phyloP scores from a whole-genome alignment of 2,797 vertebrate species.

The Decapterus maruadsi region DNA sequence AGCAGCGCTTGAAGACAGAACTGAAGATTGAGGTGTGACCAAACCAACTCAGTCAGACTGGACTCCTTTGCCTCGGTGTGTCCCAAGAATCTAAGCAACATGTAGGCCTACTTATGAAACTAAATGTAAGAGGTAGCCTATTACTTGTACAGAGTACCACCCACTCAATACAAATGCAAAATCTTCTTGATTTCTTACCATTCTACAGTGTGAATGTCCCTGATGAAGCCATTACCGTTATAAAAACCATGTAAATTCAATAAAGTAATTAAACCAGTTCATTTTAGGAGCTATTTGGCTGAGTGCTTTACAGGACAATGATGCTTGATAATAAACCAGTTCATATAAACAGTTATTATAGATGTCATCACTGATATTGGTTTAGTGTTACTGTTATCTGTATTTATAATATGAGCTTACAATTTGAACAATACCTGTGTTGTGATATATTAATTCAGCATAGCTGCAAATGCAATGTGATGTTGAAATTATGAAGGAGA shows the following conservation, averaged over 20 bases:
- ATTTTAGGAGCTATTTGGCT: no score
- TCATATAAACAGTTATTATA: neutral
- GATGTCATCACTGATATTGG: no score
- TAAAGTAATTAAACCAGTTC: no score
- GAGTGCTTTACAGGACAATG: neutral
- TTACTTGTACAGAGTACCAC: neutral
- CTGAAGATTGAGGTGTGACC: constrained; percentile 1
- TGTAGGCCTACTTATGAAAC: no score
- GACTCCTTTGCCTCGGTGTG: neutral
- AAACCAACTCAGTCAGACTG: neutral
- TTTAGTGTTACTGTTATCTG: neutral
- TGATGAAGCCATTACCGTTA: neutral
- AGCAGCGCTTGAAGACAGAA: neutral
- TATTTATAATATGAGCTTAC: neutral
- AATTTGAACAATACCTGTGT: neutral
- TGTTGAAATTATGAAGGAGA: neutral
- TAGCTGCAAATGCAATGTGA: neutral
- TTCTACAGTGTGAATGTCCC: neutral
- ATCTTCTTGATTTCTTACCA: neutral
- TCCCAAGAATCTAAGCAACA: neutral
- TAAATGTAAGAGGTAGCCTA: neutral
- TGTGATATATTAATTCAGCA: no score
- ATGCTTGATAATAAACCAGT: neutral
- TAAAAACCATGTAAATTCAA: neutral
- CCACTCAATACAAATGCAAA: neutral